Conservation (phyloP, 2,888 invertebrate genomes). For the Eupithecia insigniata region DNA sequence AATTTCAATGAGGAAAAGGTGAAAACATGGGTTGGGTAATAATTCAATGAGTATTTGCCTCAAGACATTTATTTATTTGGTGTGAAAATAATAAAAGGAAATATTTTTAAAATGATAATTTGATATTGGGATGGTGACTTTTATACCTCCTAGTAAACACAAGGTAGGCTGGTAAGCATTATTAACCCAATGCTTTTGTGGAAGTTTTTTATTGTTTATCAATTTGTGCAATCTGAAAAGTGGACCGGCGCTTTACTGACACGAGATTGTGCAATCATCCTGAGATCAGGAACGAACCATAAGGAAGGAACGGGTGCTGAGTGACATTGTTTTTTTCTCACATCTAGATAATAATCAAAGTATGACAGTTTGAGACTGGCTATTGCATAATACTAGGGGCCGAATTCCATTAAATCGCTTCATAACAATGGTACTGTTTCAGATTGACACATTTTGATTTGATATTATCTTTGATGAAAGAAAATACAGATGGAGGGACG, state of each 20-base stretch:
- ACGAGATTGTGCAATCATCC: constrained; percentile 41
- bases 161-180: neutral
- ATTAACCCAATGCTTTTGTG: neutral
- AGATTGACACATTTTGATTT: no score
- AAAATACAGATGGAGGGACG: no score
- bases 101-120: neutral
- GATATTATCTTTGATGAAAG: no score
- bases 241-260: neutral
- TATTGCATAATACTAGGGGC: neutral
- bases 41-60: neutral
- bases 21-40: neutral
- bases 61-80: neutral
- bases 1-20: constrained; percentile 8
- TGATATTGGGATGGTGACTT: neutral
- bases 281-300: constrained; percentile 19
- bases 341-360: neutral
- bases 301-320: constrained; percentile 27
- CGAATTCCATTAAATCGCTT: no score
- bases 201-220: no score
- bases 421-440: no score
- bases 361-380: neutral
- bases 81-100: neutral
- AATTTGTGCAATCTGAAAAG: neutral
- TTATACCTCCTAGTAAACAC: neutral
- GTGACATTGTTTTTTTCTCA: constrained; percentile 4